phyloP scores from a whole-genome alignment of 2,797 vertebrate species.

The Erpetoichthys calabaricus region DNA sequence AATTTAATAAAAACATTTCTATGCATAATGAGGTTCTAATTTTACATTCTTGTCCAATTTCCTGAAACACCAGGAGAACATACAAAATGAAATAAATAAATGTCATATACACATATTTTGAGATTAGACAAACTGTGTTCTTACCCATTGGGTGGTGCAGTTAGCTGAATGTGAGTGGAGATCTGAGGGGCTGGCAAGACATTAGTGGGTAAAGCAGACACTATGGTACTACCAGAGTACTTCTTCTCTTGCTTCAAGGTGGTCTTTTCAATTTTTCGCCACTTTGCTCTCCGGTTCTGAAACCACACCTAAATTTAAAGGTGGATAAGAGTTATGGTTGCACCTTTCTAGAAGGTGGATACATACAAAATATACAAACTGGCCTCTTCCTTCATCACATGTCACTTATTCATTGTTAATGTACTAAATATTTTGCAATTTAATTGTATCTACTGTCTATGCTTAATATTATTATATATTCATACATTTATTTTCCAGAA shows the following conservation, averaged over 20 bases:
- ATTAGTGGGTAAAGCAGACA: slow-evolving; percentile 12
- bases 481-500: too few relatives aligned
- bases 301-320: slow-evolving; percentile 74
- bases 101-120: neutral
- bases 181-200: slow-evolving; percentile 3
- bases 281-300: slow-evolving; percentile 91
- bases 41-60: too few relatives aligned
- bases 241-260: slow-evolving; percentile 36
- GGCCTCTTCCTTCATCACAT: neutral
- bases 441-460: too few relatives aligned
- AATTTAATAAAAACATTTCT: too few relatives aligned
- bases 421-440: neutral
- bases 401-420: neutral
- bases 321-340: too few relatives aligned
- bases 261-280: slow-evolving; percentile 63
- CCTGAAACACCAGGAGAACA: too few relatives aligned
- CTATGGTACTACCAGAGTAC: slow-evolving; percentile 2
- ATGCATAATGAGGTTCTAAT: too few relatives aligned
- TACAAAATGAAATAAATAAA: neutral
- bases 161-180: slow-evolving; percentile 11
- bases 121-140: slow-evolving; percentile 7
- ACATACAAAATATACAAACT: neutral
- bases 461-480: too few relatives aligned
- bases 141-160: slow-evolving; percentile 26
- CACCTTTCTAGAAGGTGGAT: neutral